These are phyloP conservation scores for Muschampia plurimacula DNA, from an alignment of 2,888 invertebrate species.

Conservation along the genomic window DNA sequence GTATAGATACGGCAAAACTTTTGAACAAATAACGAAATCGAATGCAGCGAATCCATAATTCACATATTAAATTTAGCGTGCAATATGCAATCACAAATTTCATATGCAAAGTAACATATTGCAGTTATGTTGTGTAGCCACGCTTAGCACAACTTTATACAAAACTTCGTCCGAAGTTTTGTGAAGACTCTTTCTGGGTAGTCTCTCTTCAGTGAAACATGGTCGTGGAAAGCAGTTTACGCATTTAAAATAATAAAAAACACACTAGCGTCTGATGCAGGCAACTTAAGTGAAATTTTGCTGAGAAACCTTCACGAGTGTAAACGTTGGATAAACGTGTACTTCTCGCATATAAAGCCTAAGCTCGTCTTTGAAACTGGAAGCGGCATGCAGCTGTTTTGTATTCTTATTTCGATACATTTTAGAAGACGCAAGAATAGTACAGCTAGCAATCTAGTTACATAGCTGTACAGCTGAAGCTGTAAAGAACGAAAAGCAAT, in stretches of 20 bases:
- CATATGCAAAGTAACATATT: constrained; percentile 40
- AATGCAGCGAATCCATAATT: constrained; percentile 36
- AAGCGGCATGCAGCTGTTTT: constrained; percentile 7
- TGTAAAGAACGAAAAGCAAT: neutral
- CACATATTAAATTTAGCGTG: constrained; percentile 40
- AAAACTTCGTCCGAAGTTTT: constrained; percentile 30
- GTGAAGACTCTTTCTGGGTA: constrained; percentile 39
- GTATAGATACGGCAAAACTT: constrained; percentile 27
- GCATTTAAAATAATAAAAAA: constrained; percentile 79
- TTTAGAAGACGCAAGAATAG: constrained; percentile 6
- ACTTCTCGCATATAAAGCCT: constrained; percentile 23
- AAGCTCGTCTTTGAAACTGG: constrained; percentile 27
- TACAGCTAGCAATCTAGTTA: too few species aligned
- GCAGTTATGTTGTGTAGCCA: constrained; percentile 33
- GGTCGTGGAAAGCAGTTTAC: constrained; percentile 72
- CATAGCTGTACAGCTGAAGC: too few species aligned
- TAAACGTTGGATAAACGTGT: constrained; percentile 29
- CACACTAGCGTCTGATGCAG: constrained; percentile 68
- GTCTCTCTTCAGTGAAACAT: constrained; percentile 42
- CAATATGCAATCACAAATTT: constrained; percentile 40
- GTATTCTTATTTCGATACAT: constrained; percentile 11
- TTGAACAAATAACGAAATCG: constrained; percentile 14
- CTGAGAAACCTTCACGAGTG: constrained; percentile 46
- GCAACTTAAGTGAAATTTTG: constrained; percentile 75
- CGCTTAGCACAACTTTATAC: constrained; percentile 24